phyloP scores from a whole-genome alignment of 2,888 invertebrate species.

The Luffia ferchaultella region DNA sequence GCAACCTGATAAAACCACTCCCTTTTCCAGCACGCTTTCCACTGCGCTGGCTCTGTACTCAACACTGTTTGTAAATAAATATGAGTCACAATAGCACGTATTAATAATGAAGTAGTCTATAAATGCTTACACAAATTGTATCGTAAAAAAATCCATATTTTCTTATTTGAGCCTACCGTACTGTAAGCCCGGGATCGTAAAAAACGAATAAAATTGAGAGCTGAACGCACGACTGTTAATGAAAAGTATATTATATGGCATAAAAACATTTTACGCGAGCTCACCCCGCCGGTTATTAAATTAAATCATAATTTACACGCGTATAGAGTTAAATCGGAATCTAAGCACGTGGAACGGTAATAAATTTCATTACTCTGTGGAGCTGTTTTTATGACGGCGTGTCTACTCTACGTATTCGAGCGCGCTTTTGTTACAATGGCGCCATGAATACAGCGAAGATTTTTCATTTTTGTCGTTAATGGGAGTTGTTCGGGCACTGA shows the following conservation, averaged over 20 bases:
- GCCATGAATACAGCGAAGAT: constrained; percentile 44
- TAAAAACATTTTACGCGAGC: constrained; percentile 57
- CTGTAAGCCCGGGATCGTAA: constrained; percentile 24
- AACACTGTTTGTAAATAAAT: too few species aligned
- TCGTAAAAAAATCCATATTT: background rate
- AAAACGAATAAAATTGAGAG: constrained; percentile 40
- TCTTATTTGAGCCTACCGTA: background rate
- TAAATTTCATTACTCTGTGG: constrained; percentile 51
- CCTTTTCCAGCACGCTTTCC: too few species aligned
- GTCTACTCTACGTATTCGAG: constrained; percentile 34
- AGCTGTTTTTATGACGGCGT: constrained; percentile 33
- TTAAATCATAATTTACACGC: constrained; percentile 61
- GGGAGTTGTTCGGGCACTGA: constrained; percentile 20
- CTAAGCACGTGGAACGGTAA: constrained; percentile 50
- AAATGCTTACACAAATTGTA: background rate
- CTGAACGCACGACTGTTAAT: constrained; percentile 51
- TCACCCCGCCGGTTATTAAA: constrained; percentile 55
- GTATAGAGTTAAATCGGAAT: constrained; percentile 48
- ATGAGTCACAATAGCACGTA: too few species aligned
- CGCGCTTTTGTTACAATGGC: constrained; percentile 37
- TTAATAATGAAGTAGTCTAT: background rate
- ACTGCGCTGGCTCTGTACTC: too few species aligned
- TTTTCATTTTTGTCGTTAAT: constrained; percentile 45
- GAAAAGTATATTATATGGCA: constrained; percentile 58
- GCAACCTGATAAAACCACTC: too few species aligned